A percentile compares a stretch with the other conserved stretches of the same genome.
phyloP scores from a whole-genome alignment of 1,140 invertebrate genomes.

The Diorhabda sublineata region DNA sequence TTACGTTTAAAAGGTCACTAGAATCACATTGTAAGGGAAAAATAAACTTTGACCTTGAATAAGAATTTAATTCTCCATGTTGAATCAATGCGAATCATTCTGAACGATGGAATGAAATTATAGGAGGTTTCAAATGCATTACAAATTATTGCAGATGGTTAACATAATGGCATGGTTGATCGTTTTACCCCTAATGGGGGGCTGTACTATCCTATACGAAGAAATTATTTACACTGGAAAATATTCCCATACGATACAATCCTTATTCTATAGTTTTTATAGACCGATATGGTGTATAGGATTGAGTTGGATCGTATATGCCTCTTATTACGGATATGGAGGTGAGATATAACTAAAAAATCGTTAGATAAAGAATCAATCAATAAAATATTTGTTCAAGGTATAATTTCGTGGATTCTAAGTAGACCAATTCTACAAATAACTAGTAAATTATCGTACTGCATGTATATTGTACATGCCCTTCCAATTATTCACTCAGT shows the following conservation, averaged over 20 bases:
- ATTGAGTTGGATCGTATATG: conserved; percentile 37
- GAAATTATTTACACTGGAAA: conserved; percentile 16
- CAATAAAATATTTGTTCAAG: conserved; percentile 8
- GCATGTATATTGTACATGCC: conserved; percentile 35
- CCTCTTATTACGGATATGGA: conserved; percentile 34
- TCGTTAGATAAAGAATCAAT: no score
- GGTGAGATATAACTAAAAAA: conserved; percentile 19
- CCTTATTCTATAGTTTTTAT: conserved; percentile 26
- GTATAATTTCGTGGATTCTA: conserved; percentile 33
- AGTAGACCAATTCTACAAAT: conserved; percentile 32
- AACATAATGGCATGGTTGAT: conserved; percentile 31
- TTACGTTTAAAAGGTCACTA: no score
- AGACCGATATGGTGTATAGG: conserved; percentile 33
- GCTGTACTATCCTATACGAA: conserved; percentile 22
- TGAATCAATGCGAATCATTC: no score
- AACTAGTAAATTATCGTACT: conserved; percentile 32
- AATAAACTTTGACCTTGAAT: no score
- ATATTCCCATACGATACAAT: conserved; percentile 20
- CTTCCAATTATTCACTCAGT: conserved; percentile 18
- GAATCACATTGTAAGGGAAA: no score
- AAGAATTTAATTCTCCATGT: no score
- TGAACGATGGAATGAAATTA: no score
- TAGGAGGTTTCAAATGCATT: no score
- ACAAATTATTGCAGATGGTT: conserved; percentile 20
- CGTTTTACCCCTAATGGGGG: conserved; percentile 18